Base-by-base conservation (phyloP, 2,797 vertebrate genomes). In the Spea hammondii region DNA sequence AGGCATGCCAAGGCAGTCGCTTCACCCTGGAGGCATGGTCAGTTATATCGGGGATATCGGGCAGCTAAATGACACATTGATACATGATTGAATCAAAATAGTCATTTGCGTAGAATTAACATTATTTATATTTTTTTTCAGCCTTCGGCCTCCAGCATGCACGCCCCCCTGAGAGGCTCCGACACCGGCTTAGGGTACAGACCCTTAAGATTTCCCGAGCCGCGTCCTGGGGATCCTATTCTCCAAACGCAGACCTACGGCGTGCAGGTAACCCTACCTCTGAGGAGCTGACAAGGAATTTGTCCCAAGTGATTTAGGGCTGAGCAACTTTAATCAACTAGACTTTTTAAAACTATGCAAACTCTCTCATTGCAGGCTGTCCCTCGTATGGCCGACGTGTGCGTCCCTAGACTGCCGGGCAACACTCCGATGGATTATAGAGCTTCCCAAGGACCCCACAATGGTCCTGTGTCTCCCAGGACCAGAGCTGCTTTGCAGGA, bases 181-280 rank as follows among this genome's bases (percentile, higher is more conserved):
- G 95, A 97, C 59, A 89, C 94, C 46, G 86, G 90, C 0, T 93
- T 92, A 10, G 76, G 92, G 10, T 95, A 93, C 4, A 86, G 91
- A 60, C 90, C 92, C 13, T 88, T 91, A 0, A 86, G 91, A 79
- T 87, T 91, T 69, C 92, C 94, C 12, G 93, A 96, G 64, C 88
- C 91, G 5, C 92, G 94, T 32, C 91, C 93, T 0, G 91, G 93
- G 77, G 94, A 95, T 5, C 93, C 93, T 0, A 75, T 83, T 68
- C 87, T 92, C 17, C 95, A 92, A 82, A 92, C 83, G 66, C 92
- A 90, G 83, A 91, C 90, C 85, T 96, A 93, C 82, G 89, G 89
- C 78, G 89, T 96, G 88, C 96, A 96, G 95, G 97, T 99, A 87
- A 79, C 9, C 10, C 10, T 83, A 5, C 17, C 32, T 32, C 32